Base-by-base conservation (phyloP, 2,888 invertebrate genomes). In the Unio pictorum region DNA sequence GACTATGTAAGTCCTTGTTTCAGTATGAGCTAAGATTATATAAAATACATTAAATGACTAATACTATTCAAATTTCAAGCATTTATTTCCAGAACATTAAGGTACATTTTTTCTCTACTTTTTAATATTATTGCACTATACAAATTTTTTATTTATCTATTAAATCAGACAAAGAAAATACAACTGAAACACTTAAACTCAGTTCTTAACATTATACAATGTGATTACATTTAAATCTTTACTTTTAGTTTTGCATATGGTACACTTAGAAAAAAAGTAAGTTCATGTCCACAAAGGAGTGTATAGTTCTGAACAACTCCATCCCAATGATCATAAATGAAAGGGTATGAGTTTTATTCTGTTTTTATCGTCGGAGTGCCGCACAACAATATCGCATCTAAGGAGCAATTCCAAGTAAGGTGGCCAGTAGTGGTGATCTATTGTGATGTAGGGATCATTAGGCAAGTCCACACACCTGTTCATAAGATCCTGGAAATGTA, bases 341-440 rank as follows among this genome's bases (percentile, higher is more conserved):
- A 80, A 83, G n/a, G 85, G 84, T 57, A 81, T 68, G 15, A 85
- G 71, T 72, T 82, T 84, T 59, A 84, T 79, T 57, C 76, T 70
- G 11, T 68, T 64, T n/a, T 73, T 72, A 63, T 82, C 77, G 54
- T 76, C 76, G 20, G 80, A 80, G 63, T 84, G 83, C 54, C 78
- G 67, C 15, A 81, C 61, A 8, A 79, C 82, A 61, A 84, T 78
- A 26, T 83, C 81, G 72, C 76, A 79, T 34, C 82, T 75, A 2
- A 84, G 69, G 34, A 86, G 74, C 8, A 86, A 73, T 69, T 83
- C 83, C n/a, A 85, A 68, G 68, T 84, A 85, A 11, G 84, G 85
- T 7, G 85, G 84, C 86, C 86, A 86, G 71, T 77, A 79, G 15
- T 71, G 59, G 55, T 79, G 75, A 56, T 81, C 81, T 4, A 79